Evolutionary conservation across 2,888 invertebrate species (phyloP).

Genomic region (Dyspetes luteomarginatus): DNA sequence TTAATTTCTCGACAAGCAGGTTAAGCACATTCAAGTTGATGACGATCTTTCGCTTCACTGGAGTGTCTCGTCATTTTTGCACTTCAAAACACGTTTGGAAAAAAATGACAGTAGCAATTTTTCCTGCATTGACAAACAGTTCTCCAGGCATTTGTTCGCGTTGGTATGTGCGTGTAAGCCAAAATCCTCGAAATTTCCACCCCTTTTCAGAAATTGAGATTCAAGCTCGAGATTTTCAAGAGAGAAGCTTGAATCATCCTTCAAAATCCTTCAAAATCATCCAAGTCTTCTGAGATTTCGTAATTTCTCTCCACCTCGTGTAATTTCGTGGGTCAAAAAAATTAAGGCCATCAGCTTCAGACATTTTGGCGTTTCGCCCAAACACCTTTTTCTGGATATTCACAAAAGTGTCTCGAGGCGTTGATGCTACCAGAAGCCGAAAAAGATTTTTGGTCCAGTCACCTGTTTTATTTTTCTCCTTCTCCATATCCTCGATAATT

Average conservation of each 20-base stretch:
- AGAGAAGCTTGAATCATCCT: not conserved
- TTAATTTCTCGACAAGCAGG: no score
- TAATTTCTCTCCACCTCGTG: constrained; percentile 44
- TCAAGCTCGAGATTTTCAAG: constrained; percentile 21
- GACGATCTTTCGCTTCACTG: no score
- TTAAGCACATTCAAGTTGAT: no score
- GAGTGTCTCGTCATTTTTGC: no score
- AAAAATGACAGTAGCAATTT: not conserved
- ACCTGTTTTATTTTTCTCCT: not conserved
- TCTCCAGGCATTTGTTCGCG: no score
- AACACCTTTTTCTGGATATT: not conserved
- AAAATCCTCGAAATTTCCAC: constrained; percentile 41
- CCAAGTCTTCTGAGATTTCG: not conserved
- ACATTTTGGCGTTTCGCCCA: not conserved
- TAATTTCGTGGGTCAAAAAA: constrained; percentile 6
- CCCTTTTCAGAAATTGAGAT: constrained; percentile 38
- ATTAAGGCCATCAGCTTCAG: not conserved
- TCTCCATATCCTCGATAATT: constrained; percentile 24
- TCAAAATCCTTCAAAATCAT: not conserved
- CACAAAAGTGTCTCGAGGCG: constrained; percentile 31
- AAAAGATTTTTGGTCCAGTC: not conserved
- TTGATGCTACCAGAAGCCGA: not conserved
- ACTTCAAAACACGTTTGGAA: no score
- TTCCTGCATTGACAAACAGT: not conserved
- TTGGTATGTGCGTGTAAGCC: not conserved